Percentiles rank a stretch among this genome's conserved stretches.
Evolutionary conservation across 2,113 vertebrate species (phyloP).

Genomic region (Pollachius pollachius): DNA sequence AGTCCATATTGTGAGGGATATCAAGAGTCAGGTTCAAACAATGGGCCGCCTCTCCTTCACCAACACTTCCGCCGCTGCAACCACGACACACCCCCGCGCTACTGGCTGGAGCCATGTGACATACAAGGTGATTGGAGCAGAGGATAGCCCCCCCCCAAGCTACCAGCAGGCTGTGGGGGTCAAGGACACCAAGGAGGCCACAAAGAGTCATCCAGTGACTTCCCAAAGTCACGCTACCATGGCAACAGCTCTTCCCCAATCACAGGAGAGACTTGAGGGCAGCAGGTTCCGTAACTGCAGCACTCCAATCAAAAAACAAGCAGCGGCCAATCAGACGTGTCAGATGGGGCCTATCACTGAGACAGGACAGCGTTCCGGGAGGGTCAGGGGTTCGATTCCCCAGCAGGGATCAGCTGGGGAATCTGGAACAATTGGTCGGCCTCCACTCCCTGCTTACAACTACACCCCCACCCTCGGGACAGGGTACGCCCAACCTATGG

Average conservation of each 20-base stretch:
- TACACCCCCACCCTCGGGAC: background rate
- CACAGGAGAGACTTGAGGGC: background rate
- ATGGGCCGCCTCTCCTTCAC: background rate
- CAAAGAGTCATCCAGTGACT: background rate
- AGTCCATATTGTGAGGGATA: background rate
- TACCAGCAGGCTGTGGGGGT: constrained; percentile 2
- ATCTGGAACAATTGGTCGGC: background rate
- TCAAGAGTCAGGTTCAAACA: background rate
- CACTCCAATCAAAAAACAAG: background rate
- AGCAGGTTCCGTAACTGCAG: background rate
- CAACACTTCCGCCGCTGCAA: background rate
- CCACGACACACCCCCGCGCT: background rate
- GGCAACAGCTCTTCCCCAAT: background rate
- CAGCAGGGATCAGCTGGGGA: background rate
- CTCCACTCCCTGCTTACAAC: background rate
- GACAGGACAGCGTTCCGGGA: background rate
- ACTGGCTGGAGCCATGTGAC: background rate
- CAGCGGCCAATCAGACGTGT: background rate
- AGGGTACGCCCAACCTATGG: background rate
- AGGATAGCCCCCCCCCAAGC: background rate
- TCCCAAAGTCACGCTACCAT: background rate
- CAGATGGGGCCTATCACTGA: background rate
- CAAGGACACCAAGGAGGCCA: background rate
- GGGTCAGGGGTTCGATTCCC: background rate
- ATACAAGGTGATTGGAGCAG: background rate